Conservation (phyloP, 1,140 invertebrate species). For the Rhizoglyphus robini region DNA sequence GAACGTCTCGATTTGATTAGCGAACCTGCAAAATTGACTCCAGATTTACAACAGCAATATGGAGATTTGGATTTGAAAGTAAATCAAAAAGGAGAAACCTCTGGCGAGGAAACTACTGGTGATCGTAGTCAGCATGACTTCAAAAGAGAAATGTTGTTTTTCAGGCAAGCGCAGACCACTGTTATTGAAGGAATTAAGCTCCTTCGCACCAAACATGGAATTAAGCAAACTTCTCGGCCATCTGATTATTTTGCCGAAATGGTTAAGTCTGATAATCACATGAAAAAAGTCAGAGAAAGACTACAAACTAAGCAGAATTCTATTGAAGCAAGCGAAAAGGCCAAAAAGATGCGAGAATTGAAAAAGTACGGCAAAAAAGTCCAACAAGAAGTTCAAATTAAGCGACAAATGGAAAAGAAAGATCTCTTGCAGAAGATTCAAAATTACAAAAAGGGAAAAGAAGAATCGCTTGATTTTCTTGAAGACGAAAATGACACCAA, state of each 20-base stretch:
- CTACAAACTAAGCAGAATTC: slow-evolving; percentile 67
- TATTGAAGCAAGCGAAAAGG: slow-evolving; percentile 70
- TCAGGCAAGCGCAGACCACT: slow-evolving; percentile 76
- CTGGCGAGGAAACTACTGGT: slow-evolving; percentile 42
- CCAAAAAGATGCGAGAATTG: slow-evolving; percentile 70
- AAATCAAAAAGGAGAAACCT: slow-evolving; percentile 46
- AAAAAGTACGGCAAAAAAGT: slow-evolving; percentile 79
- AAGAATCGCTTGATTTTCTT: slow-evolving; percentile 59
- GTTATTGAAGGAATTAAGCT: slow-evolving; percentile 59
- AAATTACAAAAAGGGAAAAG: slow-evolving; percentile 69
- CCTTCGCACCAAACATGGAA: slow-evolving; percentile 48
- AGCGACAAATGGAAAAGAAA: slow-evolving; percentile 45
- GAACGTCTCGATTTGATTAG: slow-evolving; percentile 66
- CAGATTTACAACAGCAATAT: slow-evolving; percentile 49
- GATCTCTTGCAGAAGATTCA: slow-evolving; percentile 31
- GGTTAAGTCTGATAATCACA: slow-evolving; percentile 92
- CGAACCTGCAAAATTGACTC: slow-evolving; percentile 57
- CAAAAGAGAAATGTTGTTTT: slow-evolving; percentile 73
- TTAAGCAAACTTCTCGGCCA: slow-evolving; percentile 64
- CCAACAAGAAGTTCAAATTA: slow-evolving; percentile 63
- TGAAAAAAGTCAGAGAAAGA: slow-evolving; percentile 78
- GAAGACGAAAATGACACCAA: slow-evolving; percentile 46
- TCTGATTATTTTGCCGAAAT: slow-evolving; percentile 98
- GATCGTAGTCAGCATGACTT: slow-evolving; percentile 85
- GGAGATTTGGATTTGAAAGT: slow-evolving; percentile 34